A percentile compares a stretch with the other conserved stretches of the same genome.
phyloP scores from a whole-genome alignment of 35 echinoderm and acorn worm genomes.

The Heliocidaris erythrogramma region DNA sequence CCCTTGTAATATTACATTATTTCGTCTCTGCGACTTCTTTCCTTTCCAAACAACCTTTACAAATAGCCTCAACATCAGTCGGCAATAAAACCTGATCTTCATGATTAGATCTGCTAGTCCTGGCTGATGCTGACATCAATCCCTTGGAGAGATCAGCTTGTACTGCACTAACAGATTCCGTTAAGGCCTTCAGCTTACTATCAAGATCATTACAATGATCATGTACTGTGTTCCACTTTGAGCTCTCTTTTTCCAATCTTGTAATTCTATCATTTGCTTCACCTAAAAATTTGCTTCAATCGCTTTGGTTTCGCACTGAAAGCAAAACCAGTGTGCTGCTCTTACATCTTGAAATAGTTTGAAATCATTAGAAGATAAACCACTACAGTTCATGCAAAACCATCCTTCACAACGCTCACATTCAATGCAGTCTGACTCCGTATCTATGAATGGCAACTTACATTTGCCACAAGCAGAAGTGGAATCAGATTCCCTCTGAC shows the following conservation, averaged over 20 bases:
- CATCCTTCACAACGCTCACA: too few species aligned
- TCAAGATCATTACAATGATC: background rate
- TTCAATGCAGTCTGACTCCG: background rate
- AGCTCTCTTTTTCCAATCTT: background rate
- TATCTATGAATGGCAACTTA: background rate
- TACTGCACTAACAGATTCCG: background rate
- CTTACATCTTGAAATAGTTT: background rate
- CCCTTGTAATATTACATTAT: background rate
- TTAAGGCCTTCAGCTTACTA: background rate
- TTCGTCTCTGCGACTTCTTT: background rate
- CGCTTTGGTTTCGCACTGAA: background rate
- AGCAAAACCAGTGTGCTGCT: slow-evolving; percentile 29
- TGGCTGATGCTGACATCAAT: background rate
- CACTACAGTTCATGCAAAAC: too few species aligned
- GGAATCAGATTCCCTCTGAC: too few species aligned
- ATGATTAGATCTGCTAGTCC: background rate
- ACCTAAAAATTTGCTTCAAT: too few species aligned
- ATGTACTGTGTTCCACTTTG: background rate
- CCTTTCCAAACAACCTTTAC: background rate
- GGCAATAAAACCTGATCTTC: too few species aligned
- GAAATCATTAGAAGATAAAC: too few species aligned
- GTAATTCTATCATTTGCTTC: background rate
- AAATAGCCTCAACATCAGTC: background rate
- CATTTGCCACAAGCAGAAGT: slow-evolving; percentile 2
- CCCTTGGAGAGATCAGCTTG: background rate